These are phyloP conservation scores for Campoplex capitator DNA, from an alignment of 2,888 invertebrate species.

Conservation along the genomic window DNA sequence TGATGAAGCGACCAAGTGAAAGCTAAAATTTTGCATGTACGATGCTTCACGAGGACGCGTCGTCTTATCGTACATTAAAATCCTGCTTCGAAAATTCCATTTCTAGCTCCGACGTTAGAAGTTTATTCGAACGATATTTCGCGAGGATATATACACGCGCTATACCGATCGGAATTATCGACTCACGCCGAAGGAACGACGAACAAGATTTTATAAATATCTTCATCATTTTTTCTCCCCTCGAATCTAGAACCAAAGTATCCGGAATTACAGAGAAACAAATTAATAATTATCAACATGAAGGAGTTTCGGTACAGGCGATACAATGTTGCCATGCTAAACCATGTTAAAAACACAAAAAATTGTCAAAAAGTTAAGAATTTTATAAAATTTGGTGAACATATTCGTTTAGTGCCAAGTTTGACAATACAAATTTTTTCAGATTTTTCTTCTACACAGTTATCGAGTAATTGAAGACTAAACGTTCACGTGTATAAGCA, in stretches of 20 bases:
- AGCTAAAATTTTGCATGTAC: not conserved
- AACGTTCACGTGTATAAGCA: too few relatives aligned
- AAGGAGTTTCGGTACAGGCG: too few relatives aligned
- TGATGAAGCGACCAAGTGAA: not conserved
- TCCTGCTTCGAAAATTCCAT: conserved; percentile 37
- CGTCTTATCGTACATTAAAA: conserved; percentile 15
- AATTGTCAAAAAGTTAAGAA: too few relatives aligned
- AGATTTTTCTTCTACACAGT: too few relatives aligned
- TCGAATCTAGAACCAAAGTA: not conserved
- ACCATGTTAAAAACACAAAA: too few relatives aligned
- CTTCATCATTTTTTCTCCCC: not conserved
- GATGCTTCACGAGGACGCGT: not conserved
- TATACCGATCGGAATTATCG: not conserved
- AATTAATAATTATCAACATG: not conserved
- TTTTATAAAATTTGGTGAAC: too few relatives aligned
- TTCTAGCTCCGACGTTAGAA: not conserved
- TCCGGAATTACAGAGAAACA: not conserved
- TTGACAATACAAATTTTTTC: too few relatives aligned
- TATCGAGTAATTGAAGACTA: too few relatives aligned
- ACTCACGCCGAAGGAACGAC: not conserved
- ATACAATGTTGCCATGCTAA: too few relatives aligned
- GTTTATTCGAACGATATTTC: not conserved
- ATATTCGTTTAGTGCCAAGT: too few relatives aligned
- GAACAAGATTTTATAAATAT: not conserved
- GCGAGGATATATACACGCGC: not conserved